These are phyloP conservation scores for Heliconius hortense DNA, from an alignment of 2,888 invertebrate species.

Conservation along the genomic window DNA sequence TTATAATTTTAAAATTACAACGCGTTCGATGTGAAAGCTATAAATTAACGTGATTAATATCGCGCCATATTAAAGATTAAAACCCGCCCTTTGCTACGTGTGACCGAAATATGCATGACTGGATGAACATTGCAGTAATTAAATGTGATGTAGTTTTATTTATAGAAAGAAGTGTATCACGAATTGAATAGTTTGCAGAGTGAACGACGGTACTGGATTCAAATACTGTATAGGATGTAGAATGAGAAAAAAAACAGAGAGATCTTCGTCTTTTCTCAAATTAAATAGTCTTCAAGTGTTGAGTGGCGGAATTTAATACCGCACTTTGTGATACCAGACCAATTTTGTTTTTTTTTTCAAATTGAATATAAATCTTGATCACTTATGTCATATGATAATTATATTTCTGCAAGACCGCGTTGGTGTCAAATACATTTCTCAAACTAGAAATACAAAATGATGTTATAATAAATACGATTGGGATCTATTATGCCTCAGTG, in stretches of 20 bases:
- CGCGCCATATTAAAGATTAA: conserved; percentile 30
- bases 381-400: no score
- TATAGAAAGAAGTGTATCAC: neutral
- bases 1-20: conserved; percentile 14
- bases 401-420: no score
- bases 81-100: conserved; percentile 13
- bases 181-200: neutral
- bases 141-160: neutral
- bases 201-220: neutral
- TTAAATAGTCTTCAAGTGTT: no score
- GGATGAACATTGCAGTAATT: conserved; percentile 24
- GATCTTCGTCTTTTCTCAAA: no score
- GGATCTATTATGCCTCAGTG: no score
- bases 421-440: no score
- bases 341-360: no score
- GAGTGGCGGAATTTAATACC: no score
- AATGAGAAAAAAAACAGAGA: neutral
- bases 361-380: no score
- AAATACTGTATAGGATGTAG: neutral
- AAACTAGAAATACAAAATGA: no score
- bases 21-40: neutral
- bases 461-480: no score
- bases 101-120: conserved; percentile 32
- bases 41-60: conserved; percentile 28
- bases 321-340: no score